Evolutionary conservation across 1,140 invertebrate genomes (phyloP), one percentile per base, ranked within the genome.

Genomic region (Drosophila rufa): DNA sequence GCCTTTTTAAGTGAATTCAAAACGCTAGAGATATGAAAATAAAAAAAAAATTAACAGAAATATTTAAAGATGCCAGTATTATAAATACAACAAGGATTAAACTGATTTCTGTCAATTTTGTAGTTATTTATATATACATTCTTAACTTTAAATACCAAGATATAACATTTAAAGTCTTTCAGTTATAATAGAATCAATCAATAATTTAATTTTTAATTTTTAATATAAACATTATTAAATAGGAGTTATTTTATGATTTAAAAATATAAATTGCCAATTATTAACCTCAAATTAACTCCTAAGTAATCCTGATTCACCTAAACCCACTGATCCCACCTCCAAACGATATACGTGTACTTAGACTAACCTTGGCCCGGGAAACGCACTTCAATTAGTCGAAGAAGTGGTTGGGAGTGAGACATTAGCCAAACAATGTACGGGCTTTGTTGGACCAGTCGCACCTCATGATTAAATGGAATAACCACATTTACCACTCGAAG

Each of bases 391-490:
- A 90, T 89, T 90, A 89, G 85, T 73, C 58, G 27, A 53, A 25
- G 51, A 66, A 71, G 61, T 42, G 45, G 33, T 56, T 64, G 45
- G 67, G 42, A 36, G 17, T 79, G 75, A 79, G 51, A 89, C 85
- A 89, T 82, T 90, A 85, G 85, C 85, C 70, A 70, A 80, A 76
- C 85, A 75, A 81, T 90, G 85, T 80, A 78, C 69, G 55, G 64
- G 22, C 60, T 75, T 75, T 67, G 38, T 58, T 82, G 70, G 66
- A 71, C 70, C 75, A 75, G 70, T 74, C 70, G 55, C 70, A 74
- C 68, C 78, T 87, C 61, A 69, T 90, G 80, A 89, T 89, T 89
- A 90, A 90, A 85, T 90, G 85, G 85, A 91, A 90, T 90, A 90
- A 90, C 85, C 85, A 90, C 85, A 85, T 82, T 90, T 90, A 82